phyloP scores from a whole-genome alignment of 2,888 invertebrate species.

The Thereva nobilitata region DNA sequence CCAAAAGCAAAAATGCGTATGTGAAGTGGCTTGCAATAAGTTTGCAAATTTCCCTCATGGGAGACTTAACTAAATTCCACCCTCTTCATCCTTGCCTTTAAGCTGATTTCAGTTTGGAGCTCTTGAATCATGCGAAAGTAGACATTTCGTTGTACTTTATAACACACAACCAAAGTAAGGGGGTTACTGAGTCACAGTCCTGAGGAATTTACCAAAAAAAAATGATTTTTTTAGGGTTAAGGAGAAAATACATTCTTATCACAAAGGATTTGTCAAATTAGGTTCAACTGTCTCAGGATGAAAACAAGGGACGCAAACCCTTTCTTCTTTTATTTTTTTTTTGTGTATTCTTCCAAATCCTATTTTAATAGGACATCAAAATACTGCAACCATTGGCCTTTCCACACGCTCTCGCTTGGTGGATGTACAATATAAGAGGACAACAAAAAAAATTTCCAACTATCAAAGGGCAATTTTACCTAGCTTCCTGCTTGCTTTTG shows the following conservation, averaged over 20 bases:
- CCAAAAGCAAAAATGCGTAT: slow-evolving; percentile 28
- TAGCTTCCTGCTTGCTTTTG: neutral
- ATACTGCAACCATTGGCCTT: slow-evolving; percentile 23
- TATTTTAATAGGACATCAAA: slow-evolving; percentile 20
- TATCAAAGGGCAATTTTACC: slow-evolving; percentile 18
- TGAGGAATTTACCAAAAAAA: slow-evolving; percentile 5
- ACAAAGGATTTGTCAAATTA: slow-evolving; percentile 28
- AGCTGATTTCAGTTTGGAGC: slow-evolving; percentile 18
- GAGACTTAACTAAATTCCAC: slow-evolving; percentile 31
- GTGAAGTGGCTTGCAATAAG: slow-evolving; percentile 13
- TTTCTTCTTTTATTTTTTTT: slow-evolving; percentile 14
- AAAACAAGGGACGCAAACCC: neutral
- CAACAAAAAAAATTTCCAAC: slow-evolving; percentile 11
- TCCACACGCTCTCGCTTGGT: slow-evolving; percentile 16
- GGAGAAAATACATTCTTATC: too few species aligned
- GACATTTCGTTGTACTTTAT: neutral
- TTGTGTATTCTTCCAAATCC: slow-evolving; percentile 23
- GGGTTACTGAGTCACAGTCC: neutral
- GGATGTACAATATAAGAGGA: too few species aligned
- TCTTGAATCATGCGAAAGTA: neutral
- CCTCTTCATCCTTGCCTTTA: neutral
- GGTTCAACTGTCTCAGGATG: slow-evolving; percentile 4
- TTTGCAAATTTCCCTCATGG: slow-evolving; percentile 8
- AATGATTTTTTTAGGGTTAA: slow-evolving; percentile 16
- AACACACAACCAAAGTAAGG: slow-evolving; percentile 21